Conservation (phyloP, 2,797 vertebrate genomes). For the Distichodus sexfasciatus region DNA sequence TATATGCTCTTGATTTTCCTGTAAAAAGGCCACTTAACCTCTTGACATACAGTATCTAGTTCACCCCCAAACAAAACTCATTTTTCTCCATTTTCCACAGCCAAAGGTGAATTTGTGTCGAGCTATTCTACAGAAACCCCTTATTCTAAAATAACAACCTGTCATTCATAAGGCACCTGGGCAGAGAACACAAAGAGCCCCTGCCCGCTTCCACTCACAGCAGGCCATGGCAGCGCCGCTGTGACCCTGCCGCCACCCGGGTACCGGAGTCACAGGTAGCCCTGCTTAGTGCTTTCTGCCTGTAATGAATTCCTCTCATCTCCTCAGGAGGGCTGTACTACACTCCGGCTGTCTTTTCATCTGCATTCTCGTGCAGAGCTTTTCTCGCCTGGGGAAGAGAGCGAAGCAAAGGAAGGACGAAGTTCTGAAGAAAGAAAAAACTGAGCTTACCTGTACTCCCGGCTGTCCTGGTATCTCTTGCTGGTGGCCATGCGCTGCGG, state of each 20-base stretch:
- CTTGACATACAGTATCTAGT: conserved; percentile 18
- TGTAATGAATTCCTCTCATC: conserved; percentile 56
- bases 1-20: conserved; percentile 8
- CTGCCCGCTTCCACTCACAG: conserved; percentile 54
- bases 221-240: conserved; percentile 48
- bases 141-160: conserved; percentile 51
- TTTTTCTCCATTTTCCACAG: conserved; percentile 35
- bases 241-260: conserved; percentile 55
- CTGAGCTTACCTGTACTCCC: conserved; percentile 86
- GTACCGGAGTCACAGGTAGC: conserved; percentile 50
- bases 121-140: conserved; percentile 49
- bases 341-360: conserved; percentile 60
- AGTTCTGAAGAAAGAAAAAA: neutral
- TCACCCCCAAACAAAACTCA: conserved; percentile 26
- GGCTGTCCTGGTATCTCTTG: conserved; percentile 83
- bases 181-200: conserved; percentile 53
- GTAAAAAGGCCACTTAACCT: neutral
- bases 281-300: conserved; percentile 50
- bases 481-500: conserved; percentile 73
- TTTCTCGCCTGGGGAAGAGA: conserved; percentile 42
- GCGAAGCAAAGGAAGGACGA: conserved; percentile 40
- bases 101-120: conserved; percentile 51
- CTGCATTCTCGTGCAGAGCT: conserved; percentile 60
- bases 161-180: conserved; percentile 51
- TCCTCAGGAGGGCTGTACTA: conserved; percentile 56